Base-by-base conservation (phyloP, 2,888 invertebrate species). In the Eurytoma californica region DNA sequence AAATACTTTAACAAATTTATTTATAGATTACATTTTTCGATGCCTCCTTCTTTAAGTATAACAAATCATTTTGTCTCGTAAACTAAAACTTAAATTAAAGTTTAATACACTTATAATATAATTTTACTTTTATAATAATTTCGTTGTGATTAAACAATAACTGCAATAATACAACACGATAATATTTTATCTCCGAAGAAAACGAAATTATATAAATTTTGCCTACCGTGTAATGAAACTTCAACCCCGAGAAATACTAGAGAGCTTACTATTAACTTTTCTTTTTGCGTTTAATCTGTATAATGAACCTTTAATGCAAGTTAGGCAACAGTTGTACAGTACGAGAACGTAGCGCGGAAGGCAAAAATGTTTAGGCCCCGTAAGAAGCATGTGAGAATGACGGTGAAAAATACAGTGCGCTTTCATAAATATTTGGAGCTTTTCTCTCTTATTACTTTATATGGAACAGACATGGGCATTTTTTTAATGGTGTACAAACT, bases 401-500 rank as follows among this genome's bases (percentile, higher is more conserved):
- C 49, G 72, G 67, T 63, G 47, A 47, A 39, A 39, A 70, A 67
- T 61, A 55, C 7, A 67, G 61, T 39, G 53, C 49, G 20, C 63
- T 14, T 51, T 18, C 58, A 30, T 55, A 39, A 63, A 28, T 30
- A 47, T 72, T 74, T 58, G 18, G 18, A 65, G 18, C 39, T 69
- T 61, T 49, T 70, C 58, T 69, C 12, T 66, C 14, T 67, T 61
- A 66, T n/a, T 73, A 57, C 18, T 24, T 63, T n/a, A 53, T 63
- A 16, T 7, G 12, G 12, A 65, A 72, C 79, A 80, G 75, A 80
- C 79, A 76, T 80, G 76, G 76, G 72, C 80, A 72, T 73, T 57
- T 28, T n/a, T 57, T 2, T 57, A 30, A 30, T 20, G 5, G 39
- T 39, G 9, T 39, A 39, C 39, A 9, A 9, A 24, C 28, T 58